A percentile compares a stretch with the other conserved stretches of the same genome.
Conservation (phyloP, 2,797 vertebrate genomes). For the Bradypodion pumilum region DNA sequence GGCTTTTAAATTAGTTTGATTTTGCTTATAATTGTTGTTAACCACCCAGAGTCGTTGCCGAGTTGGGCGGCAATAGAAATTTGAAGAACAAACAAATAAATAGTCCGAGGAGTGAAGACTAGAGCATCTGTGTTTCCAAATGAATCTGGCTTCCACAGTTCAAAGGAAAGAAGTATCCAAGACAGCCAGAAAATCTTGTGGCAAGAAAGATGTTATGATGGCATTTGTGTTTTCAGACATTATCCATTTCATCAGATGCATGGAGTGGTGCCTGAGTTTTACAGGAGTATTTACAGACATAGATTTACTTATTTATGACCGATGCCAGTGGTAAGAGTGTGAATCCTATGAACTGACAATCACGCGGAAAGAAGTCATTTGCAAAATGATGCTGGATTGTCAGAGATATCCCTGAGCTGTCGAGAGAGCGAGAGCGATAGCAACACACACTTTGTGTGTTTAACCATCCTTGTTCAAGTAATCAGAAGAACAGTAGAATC, state of each 20-base stretch:
- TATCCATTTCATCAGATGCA: not conserved
- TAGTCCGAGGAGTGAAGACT: too few species aligned
- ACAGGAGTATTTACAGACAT: not conserved
- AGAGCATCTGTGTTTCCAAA: too few species aligned
- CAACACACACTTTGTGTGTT: too few species aligned
- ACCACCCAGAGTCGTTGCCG: too few species aligned
- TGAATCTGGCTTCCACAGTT: not conserved
- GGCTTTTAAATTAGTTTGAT: too few species aligned
- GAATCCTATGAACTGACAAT: not conserved
- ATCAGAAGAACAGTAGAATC: not conserved
- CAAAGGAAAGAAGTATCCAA: not conserved
- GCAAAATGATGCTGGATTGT: not conserved
- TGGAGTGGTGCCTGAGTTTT: not conserved
- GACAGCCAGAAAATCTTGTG: not conserved
- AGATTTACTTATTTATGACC: not conserved
- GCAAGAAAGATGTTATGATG: not conserved
- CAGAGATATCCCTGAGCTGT: not conserved
- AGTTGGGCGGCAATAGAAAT: too few species aligned
- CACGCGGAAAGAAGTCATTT: not conserved
- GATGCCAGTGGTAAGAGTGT: not conserved
- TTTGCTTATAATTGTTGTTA: too few species aligned
- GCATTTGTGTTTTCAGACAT: not conserved
- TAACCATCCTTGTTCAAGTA: not conserved
- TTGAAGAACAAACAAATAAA: too few species aligned
- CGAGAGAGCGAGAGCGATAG: too few species aligned